Conservation (phyloP, 2,113 vertebrate species). For the Crocuta crocuta region DNA sequence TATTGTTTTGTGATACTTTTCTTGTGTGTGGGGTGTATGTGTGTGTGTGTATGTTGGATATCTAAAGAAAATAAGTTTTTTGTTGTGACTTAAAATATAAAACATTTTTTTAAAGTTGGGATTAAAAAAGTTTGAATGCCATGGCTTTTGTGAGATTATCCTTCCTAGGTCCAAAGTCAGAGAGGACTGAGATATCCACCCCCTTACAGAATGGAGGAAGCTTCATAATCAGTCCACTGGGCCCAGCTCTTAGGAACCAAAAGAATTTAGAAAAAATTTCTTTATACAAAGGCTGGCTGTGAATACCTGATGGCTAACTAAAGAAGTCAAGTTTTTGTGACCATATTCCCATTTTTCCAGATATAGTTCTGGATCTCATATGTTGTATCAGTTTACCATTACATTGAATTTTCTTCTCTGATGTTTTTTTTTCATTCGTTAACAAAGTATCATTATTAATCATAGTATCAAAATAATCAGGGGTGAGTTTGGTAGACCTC, state of each 20-base stretch:
- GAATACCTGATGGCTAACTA: neutral
- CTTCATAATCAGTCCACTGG: no score
- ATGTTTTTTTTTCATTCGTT: neutral
- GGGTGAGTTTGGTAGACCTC: neutral
- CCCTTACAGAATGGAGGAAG: neutral
- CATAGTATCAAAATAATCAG: neutral
- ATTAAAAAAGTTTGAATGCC: neutral
- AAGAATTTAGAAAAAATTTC: neutral
- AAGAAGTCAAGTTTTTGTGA: neutral
- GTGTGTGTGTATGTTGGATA: no score
- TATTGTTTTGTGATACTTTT: neutral
- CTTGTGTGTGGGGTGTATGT: neutral
- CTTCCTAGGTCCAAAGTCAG: neutral
- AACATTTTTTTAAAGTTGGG: neutral
- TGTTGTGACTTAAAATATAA: neutral
- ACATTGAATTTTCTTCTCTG: neutral
- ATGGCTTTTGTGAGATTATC: neutral
- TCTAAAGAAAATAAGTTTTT: neutral
- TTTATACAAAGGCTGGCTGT: neutral
- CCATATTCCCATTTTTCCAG: neutral
- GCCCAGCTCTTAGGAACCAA: neutral
- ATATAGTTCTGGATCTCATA: neutral
- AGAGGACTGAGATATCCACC: neutral
- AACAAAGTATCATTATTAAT: neutral
- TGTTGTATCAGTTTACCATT: neutral